Percentiles rank a stretch among this genome's conserved stretches.
Conservation (phyloP, 2,888 invertebrate species). For the Microchrysa polita region DNA sequence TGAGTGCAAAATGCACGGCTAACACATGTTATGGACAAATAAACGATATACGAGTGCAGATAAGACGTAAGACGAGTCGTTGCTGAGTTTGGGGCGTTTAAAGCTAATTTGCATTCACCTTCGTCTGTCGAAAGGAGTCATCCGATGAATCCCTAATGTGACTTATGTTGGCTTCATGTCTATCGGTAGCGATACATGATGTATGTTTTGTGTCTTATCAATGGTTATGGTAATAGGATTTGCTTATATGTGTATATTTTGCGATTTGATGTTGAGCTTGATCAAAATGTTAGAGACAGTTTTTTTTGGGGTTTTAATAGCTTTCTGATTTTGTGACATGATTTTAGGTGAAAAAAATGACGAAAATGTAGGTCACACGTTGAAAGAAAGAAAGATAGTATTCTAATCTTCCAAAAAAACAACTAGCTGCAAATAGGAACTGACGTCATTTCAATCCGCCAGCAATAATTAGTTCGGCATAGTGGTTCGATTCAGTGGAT, state of each 20-base stretch:
- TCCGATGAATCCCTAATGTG: neutral
- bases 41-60: too few species aligned
- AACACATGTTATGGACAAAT: neutral
- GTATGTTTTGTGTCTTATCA: too few species aligned
- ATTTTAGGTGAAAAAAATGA: too few species aligned
- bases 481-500: too few species aligned
- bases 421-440: neutral
- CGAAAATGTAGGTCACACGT: too few species aligned
- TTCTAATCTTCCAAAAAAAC: neutral
- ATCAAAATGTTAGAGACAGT: neutral
- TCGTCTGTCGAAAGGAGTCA: neutral
- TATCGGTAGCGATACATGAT: conserved; percentile 1
- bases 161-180: neutral
- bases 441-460: too few species aligned
- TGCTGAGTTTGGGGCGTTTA: neutral
- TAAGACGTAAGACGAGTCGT: neutral
- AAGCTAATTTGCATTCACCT: conserved; percentile 7
- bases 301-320: too few species aligned
- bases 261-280: neutral
- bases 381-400: neutral
- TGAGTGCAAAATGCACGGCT: neutral
- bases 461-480: too few species aligned
- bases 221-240: neutral
- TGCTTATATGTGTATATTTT: neutral
- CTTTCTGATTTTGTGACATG: too few species aligned